Evolutionary conservation across 2,888 invertebrate genomes (phyloP).

Genomic region (Boloria selene): DNA sequence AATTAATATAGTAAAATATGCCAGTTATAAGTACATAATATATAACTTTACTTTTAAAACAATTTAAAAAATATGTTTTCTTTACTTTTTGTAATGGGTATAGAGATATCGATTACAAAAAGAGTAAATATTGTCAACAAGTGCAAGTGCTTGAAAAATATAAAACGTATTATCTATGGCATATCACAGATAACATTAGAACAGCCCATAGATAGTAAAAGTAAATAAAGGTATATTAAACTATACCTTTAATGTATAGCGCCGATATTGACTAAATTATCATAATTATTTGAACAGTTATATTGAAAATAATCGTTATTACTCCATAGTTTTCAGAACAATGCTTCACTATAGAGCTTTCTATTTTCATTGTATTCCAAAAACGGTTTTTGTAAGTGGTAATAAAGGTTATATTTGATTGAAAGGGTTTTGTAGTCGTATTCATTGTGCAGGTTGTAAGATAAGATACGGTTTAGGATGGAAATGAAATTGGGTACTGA

Average conservation of each 20-base stretch:
- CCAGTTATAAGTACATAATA: too few species aligned
- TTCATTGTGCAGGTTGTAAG: constrained; percentile 26
- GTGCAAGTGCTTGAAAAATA: constrained; percentile 23
- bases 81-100: background rate
- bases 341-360: too few species aligned
- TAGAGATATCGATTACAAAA: constrained; percentile 1
- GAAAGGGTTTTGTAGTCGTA: background rate
- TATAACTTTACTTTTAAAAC: too few species aligned
- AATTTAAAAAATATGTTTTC: too few species aligned
- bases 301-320: constrained; percentile 37
- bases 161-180: constrained; percentile 29
- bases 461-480: constrained; percentile 44
- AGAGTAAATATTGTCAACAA: constrained; percentile 2
- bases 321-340: constrained; percentile 5
- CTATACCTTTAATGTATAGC: constrained; percentile 4
- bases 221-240: constrained; percentile 22
- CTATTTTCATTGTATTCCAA: background rate
- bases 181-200: constrained; percentile 29
- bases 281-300: too few species aligned
- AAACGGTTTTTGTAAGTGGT: background rate
- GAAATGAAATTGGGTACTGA: constrained; percentile 44
- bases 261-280: background rate
- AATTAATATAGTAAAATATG: too few species aligned
- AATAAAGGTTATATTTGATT: constrained; percentile 25
- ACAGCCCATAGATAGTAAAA: constrained; percentile 9